Conservation (phyloP, 30 jellyfish, hydroid and myxozoan species). For the Phacellophora camtschatica region DNA sequence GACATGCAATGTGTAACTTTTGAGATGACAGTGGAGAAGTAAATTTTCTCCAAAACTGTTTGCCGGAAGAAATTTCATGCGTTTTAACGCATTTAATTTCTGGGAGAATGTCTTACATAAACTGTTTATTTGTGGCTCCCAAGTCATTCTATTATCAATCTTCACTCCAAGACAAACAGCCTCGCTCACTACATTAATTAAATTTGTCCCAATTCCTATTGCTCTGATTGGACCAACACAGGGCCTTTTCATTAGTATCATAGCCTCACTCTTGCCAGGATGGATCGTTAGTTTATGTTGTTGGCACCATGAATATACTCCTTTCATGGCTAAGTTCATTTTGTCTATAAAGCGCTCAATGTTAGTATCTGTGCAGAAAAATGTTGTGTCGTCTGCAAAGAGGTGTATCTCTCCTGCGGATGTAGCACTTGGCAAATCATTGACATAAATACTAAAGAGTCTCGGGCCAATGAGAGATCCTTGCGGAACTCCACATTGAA, state of each 20-base stretch:
- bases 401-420: background rate
- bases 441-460: slow-evolving; percentile 20
- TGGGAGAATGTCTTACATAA: background rate
- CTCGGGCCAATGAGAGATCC: slow-evolving; percentile 68
- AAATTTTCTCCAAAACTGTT: background rate
- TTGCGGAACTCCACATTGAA: slow-evolving; percentile 58
- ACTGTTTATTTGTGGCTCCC: slow-evolving; percentile 43
- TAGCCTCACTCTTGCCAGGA: slow-evolving; percentile 21
- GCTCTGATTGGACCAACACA: slow-evolving; percentile 55
- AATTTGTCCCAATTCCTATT: slow-evolving; percentile 12
- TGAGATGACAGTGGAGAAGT: slow-evolving; percentile 21
- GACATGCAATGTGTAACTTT: slow-evolving; percentile 16
- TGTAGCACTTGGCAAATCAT: slow-evolving; percentile 37
- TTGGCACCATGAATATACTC: background rate
- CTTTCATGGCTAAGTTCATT: background rate
- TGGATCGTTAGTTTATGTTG: slow-evolving; percentile 1
- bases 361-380: background rate
- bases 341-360: background rate
- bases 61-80: slow-evolving; percentile 13
- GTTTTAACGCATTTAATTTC: background rate
- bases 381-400: slow-evolving; percentile 39
- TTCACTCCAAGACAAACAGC: slow-evolving; percentile 24
- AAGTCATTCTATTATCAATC: slow-evolving; percentile 1
- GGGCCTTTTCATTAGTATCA: slow-evolving; percentile 33
- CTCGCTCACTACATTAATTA: background rate